phyloP scores from a whole-genome alignment of 2,888 invertebrate species.

The Ectobius pallidus region DNA sequence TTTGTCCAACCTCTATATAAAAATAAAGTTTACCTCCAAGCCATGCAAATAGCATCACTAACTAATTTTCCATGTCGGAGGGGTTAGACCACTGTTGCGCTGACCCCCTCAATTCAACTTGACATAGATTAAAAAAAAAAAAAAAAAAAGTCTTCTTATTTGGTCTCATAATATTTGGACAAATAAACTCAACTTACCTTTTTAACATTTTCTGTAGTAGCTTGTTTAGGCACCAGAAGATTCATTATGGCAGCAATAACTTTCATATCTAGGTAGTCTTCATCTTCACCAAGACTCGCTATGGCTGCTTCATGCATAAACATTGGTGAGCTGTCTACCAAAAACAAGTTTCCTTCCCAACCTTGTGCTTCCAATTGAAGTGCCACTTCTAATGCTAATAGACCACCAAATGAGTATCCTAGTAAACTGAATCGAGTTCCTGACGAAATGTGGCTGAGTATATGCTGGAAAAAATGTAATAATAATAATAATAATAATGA shows the following conservation, averaged over 20 bases:
- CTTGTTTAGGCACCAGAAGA: neutral
- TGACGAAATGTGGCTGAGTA: conserved; percentile 39
- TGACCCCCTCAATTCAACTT: neutral
- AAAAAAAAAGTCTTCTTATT: neutral
- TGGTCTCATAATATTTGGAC: too few species aligned
- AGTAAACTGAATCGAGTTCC: conserved; percentile 70
- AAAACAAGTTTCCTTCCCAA: conserved; percentile 65
- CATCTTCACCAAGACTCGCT: conserved; percentile 52
- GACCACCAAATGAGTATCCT: conserved; percentile 88
- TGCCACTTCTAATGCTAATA: conserved; percentile 78
- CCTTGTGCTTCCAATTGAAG: conserved; percentile 72
- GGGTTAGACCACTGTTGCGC: too few species aligned
- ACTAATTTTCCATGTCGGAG: too few species aligned
- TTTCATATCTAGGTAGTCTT: conserved; percentile 62
- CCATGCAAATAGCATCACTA: too few species aligned
- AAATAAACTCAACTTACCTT: neutral
- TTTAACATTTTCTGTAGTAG: neutral
- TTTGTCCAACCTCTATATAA: too few species aligned
- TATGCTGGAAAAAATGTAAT: too few species aligned
- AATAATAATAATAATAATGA: too few species aligned
- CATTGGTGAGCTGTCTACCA: conserved; percentile 85
- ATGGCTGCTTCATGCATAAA: conserved; percentile 56
- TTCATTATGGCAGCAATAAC: conserved; percentile 59
- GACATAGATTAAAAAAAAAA: neutral
- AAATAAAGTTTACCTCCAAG: too few species aligned